Evolutionary conservation across 2,113 vertebrate species (phyloP), one percentile per base, ranked within the genome.

Genomic region (Aegithalos caudatus): DNA sequence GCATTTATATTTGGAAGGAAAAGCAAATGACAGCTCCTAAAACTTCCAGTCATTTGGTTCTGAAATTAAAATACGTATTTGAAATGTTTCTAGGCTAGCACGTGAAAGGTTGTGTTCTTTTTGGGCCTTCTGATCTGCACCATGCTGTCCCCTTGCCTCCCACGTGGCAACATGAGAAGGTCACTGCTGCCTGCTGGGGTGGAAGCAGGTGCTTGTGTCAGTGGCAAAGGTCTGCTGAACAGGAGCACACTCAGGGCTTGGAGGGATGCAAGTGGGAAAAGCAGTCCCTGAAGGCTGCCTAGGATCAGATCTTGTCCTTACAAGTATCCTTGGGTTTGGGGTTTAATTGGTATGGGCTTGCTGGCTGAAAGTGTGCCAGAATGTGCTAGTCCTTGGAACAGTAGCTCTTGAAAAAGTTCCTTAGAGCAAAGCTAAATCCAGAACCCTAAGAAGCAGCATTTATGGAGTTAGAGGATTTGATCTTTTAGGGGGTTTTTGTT

Each of bases 131-230:
- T 92, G 90, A 77, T 54, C 51, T 66, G 67, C 54, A 23, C n/a
- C 24, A 7, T 10, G 44, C 48, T 76, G 57, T 72, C 57, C 1
- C 0, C 66, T 93, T n/a, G 40, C 94, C 94, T 95, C 96, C 96
- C 90, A 97, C 88, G 0, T 50, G 48, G 95, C 90, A 96, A 92
- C 20, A 13, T 13, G 92, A 97, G 95, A 96, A 95, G 95, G 95
- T 96, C 95, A 50, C 53, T 80, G 62, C 81, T 76, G 90, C 90
- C 57, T 69, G 61, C 57, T n/a, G 5, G 81, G 70, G 45, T 87
- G 87, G 78, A 23, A 96, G 90, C 96, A 91, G 73, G 81, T 91
- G 95, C 56, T 76, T 0, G 0, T 45, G 5, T 13, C 73, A 47
- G 29, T 61, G 86, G 37, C 66, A 64, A 40, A 93, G 82, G 54